These are phyloP conservation scores for Siniperca chuatsi DNA, from an alignment of 2,113 vertebrate genomes.

Conservation along the genomic window DNA sequence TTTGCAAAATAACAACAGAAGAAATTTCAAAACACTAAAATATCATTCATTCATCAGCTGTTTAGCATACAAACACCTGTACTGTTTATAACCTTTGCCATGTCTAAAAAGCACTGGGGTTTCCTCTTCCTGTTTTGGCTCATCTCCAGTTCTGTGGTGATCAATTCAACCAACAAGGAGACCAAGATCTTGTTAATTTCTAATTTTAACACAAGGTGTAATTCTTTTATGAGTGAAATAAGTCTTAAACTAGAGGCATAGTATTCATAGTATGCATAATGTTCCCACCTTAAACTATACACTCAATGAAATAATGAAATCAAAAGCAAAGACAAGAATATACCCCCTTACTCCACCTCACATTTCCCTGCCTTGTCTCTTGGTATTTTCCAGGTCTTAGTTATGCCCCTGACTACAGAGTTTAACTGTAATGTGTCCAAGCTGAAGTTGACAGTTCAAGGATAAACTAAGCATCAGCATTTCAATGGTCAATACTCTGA, in stretches of 20 bases:
- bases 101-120: neutral
- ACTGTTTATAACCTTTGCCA: constrained; percentile 16
- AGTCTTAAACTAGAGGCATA: neutral
- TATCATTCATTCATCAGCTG: neutral
- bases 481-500: neutral
- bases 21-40: neutral
- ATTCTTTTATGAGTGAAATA: neutral
- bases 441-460: neutral
- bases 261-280: neutral
- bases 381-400: neutral
- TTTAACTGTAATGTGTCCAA: neutral
- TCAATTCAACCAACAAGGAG: neutral
- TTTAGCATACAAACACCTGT: neutral
- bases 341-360: neutral
- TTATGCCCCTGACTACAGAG: neutral
- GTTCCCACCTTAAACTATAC: neutral
- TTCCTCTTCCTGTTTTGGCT: constrained; percentile 29
- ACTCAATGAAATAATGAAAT: neutral
- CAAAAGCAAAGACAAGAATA: neutral
- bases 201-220: neutral
- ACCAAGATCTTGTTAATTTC: neutral
- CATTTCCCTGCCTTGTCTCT: neutral
- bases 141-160: constrained; percentile 2
- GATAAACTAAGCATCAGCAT: neutral
- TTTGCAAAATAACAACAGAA: neutral